Base-by-base conservation (phyloP, 2,113 vertebrate species). In the Scalopus aquaticus region DNA sequence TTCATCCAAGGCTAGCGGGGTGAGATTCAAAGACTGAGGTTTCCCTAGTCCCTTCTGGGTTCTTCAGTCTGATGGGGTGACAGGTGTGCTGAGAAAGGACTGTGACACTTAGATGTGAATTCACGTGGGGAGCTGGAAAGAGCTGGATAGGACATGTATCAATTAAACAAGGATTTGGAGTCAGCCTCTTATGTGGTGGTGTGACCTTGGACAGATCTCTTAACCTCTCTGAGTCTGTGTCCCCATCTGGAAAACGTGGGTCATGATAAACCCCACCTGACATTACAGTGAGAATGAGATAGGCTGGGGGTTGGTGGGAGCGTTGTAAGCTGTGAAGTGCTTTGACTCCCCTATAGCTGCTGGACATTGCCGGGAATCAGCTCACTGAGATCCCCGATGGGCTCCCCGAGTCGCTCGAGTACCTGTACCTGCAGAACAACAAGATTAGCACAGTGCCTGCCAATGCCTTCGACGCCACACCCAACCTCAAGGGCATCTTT, bases 401-500 rank as follows among this genome's bases (percentile, higher is more conserved):
- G 96, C 98, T 99, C 80, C 99, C 99, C 0, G 98, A 99, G 97
- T 99, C 99, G 30, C 98, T 99, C 6, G 99, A 99, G 91, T 99
- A 99, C 91, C 98, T 99, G 16, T 99, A 99, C 96, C 98, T 99
- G 86, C 99, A 99, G 97, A 99, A 98, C 97, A 99, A 99, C 97
- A 99, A 98, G 96, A 99, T 99, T 92, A 99, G 98, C 74, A 96
- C 91, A 0, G 94, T 99, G 93, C 97, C 99, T 0, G 98, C 98
- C 62, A 98, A 98, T 16, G 99, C 99, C n/a, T 99, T 99, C 72
- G 98, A 99, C 96, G 98, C 98, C 81, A 99, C 99, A 4, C 99
- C 99, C 58, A 99, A 99, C 83, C 99, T 99, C 97, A 99, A 99
- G 97, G 99, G 99, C 49, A 99, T 99, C 98, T 99, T 99, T 96